Evolutionary conservation across 2,888 invertebrate genomes (phyloP), one percentile per base, ranked within the genome.

Genomic region (Cosmia trapezina): DNA sequence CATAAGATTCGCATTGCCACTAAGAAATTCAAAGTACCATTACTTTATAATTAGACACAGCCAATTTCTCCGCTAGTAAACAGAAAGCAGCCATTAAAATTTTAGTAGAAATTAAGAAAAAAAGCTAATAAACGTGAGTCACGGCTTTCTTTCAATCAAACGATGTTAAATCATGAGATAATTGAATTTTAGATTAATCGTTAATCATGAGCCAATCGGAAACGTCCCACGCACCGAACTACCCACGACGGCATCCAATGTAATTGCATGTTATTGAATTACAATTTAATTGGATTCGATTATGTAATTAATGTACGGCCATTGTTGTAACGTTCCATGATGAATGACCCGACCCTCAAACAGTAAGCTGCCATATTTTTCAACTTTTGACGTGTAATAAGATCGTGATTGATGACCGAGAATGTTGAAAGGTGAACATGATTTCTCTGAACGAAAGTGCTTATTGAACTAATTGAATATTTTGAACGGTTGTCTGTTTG

Each of bases 121-220:
- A 60, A 75, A 37, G 2, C 79, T 76, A 78, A 83, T 81, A 85
- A 83, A 84, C 91, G 89, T 89, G 91, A 88, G 84, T 88, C 88
- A 87, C 89, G 89, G 87, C 88, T 88, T 88, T 91, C 89, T 90
- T 93, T 89, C 89, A 91, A 91, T 91, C 89, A 88, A 86, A 86
- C 85, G 86, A 86, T 82, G 87, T 87, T 89, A 88, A 89, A 91
- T 90, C 89, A 90, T 90, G 87, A 89, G 89, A 89, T 89, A 90
- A 91, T 88, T 90, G 94, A 93, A 94, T 95, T 94, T 94, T 91
- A 94, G 93, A 95, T 94, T 94, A 93, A 94, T 94, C 88, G 86
- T 91, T 90, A 93, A 91, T 89, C 90, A 89, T 83, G 87, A 88
- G 85, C 85, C 88, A 87, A 86, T 86, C 86, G 87, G 83, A 83